Base-by-base conservation (phyloP, 1,140 invertebrate genomes). In the Drosophila ambigua region DNA sequence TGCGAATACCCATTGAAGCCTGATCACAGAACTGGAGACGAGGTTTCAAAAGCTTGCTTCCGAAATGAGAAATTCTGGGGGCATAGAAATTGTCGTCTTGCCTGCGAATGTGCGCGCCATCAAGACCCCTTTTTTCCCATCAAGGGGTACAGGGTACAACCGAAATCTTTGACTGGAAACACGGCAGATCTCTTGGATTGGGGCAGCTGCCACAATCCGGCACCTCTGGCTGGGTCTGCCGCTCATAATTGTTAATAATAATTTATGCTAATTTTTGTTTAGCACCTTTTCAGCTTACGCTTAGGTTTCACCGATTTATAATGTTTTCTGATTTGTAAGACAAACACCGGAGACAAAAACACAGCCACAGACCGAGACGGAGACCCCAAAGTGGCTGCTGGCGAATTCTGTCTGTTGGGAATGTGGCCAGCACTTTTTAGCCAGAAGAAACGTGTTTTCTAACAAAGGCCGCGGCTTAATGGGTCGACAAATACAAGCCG, bases 241-340 rank as follows among this genome's bases (percentile, higher is more conserved):
- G 76, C 72, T 57, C 72, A 87, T 71, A 69, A 71, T 87, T 87
- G 73, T 88, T 82, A 82, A 77, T 75, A 76, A 88, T 88, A 87
- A 87, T 88, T 79, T 85, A 87, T 87, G 82, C 77, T 68, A 64
- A 65, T 72, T 80, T 85, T 85, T 61, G 52, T 84, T 39, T 87
- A 88, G 78, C 82, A 87, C 82, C 82, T 87, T 58, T 63, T 59
- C 51, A 54, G 64, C 50, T 15, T 41, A 35, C 45, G 20, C 31
- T 48, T 44, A 26, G 78, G 83, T 87, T 87, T 87, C 79, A 67
- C 83, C 83, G 57, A 88, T 79, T 87, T 81, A 65, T 72, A 82
- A 77, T 79, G 79, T 79, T 88, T 39, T 83, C 53, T 83, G 83
- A 87, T 87, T 83, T 87, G 83, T 87, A 83, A 84, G 84, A 83